A percentile compares a stretch with the other conserved stretches of the same genome.
Evolutionary conservation across 2,888 invertebrate genomes (phyloP).

Genomic region (Gonocerus acuteangulatus): DNA sequence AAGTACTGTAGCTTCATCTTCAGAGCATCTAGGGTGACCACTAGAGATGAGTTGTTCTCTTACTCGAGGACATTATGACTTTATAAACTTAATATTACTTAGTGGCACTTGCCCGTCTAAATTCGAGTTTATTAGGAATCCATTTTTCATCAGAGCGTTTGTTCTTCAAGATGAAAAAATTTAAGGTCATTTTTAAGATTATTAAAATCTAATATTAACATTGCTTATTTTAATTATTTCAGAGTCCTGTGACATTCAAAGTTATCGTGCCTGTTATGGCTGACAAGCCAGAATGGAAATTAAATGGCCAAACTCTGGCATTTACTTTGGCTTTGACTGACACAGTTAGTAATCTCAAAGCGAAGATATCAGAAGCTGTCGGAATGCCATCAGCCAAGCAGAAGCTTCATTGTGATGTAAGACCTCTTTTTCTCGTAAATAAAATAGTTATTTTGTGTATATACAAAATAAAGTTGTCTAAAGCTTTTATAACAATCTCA

Average conservation of each 20-base stretch:
- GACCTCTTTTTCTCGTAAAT: conserved; percentile 35
- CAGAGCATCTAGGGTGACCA: no score
- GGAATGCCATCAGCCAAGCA: conserved; percentile 96
- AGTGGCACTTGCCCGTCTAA: no score
- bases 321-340: conserved; percentile 70
- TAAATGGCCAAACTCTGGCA: conserved; percentile 80
- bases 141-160: no score
- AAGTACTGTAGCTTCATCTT: no score
- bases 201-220: no score
- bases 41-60: no score
- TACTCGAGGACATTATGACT: no score
- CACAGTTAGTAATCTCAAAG: conserved; percentile 77
- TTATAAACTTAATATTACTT: no score
- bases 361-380: conserved; percentile 73
- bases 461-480: neutral
- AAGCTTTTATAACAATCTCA: no score
- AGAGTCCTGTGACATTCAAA: conserved; percentile 71
- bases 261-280: conserved; percentile 74
- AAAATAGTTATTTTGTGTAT: conserved; percentile 1
- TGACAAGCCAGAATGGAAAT: conserved; percentile 91
- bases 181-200: no score
- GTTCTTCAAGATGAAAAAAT: no score
- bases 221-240: conserved; percentile 35
- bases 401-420: conserved; percentile 87
- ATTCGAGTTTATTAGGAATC: no score